Conservation (phyloP, 2,113 vertebrate species). For the Rhadina sibilatrix region DNA sequence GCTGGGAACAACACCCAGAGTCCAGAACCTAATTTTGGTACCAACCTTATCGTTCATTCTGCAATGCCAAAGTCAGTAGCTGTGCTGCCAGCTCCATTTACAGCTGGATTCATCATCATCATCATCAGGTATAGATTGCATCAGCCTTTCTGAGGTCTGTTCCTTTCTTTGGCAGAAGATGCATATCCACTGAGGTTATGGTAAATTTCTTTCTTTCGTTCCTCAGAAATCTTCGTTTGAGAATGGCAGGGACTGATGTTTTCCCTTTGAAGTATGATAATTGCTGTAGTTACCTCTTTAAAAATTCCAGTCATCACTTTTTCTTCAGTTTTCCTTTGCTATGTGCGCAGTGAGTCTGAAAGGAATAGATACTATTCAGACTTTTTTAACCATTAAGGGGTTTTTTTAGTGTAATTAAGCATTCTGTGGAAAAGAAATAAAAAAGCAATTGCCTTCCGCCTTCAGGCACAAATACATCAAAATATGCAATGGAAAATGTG, state of each 20-base stretch:
- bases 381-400: not conserved
- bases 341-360: constrained; percentile 37
- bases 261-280: constrained; percentile 36
- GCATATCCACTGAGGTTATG: not conserved
- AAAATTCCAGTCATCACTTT: not conserved
- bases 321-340: constrained; percentile 20
- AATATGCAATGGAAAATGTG: constrained; percentile 54
- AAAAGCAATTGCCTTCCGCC: constrained; percentile 45
- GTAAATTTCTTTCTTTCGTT: not conserved
- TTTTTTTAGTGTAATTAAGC: not conserved
- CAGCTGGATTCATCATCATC: not conserved
- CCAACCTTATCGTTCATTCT: accelerated
- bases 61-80: not conserved
- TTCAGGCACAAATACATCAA: constrained; percentile 53
- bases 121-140: not conserved
- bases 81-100: not conserved
- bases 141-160: constrained; percentile 4
- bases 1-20: accelerated
- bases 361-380: not conserved
- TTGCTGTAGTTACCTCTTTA: constrained; percentile 24
- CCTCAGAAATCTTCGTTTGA: not conserved
- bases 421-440: constrained; percentile 33
- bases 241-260: not conserved
- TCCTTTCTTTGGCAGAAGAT: constrained; percentile 23
- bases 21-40: not conserved